Evolutionary conservation across 2,888 invertebrate species (phyloP), one percentile per base, ranked within the genome.

Genomic region (Sericinus montela): DNA sequence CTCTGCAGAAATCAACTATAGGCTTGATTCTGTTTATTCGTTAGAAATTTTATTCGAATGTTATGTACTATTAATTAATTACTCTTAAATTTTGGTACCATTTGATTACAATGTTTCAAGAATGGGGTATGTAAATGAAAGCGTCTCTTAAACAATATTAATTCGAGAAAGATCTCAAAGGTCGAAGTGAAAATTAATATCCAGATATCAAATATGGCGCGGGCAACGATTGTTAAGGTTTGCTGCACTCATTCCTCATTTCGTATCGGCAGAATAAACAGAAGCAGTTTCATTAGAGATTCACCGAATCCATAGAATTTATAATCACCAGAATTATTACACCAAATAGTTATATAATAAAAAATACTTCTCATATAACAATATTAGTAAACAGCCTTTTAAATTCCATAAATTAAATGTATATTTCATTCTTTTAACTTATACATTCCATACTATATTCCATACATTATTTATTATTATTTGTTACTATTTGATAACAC

Each of bases 181-280:
- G 34, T 11, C 36, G 43, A 38, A 37, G 39, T 37, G 35, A 39
- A 52, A 52, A 50, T 54, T 54, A 54, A 52, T 52, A 52, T 42
- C 50, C 32, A 45, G 45, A 52, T 38, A 50, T 47, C 37, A 49
- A 52, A 50, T 41, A 45, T 43, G 38, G 51, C 50, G 37, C 43
- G 49, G 51, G 53, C 56, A 51, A 49, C 53, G 48, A 53, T 76
- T 75, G 72, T 75, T 70, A 75, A 71, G 73, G 76, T 69, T 79
- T 72, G 69, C 72, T 79, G 78, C 77, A 81, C 75, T 75, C 77
- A 76, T 81, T 80, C 81, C 80, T 83, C 82, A 83, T 83, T 84
- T 81, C 71, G 75, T 73, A 80, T 81, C 72, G 74, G 63, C 73
- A 78, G 63, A 83, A 81, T 80, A 84, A 84, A 84, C 77, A 81